These are phyloP conservation scores for Nesoenas mayeri DNA, from an alignment of 2,113 vertebrate species.

Conservation along the genomic window DNA sequence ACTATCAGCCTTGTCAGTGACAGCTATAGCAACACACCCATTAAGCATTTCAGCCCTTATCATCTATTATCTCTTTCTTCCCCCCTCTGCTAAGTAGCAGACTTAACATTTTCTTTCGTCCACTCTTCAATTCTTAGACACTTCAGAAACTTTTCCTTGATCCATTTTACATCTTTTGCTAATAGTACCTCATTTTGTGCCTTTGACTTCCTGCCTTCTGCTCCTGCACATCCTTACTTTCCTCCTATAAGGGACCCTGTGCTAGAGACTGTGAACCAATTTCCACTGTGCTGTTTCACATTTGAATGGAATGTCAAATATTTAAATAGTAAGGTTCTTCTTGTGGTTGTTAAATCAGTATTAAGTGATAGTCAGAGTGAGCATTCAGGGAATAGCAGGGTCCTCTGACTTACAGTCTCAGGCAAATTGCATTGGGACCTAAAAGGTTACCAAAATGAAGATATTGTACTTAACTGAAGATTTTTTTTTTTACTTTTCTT, in stretches of 20 bases:
- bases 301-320: constrained; percentile 56
- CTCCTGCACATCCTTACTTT: not conserved
- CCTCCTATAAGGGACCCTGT: not conserved
- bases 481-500: not conserved
- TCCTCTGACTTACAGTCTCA: not conserved
- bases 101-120: constrained; percentile 30
- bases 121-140: not conserved
- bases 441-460: constrained; percentile 1
- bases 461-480: not conserved
- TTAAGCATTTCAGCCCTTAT: not conserved
- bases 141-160: not conserved
- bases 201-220: constrained; percentile 36
- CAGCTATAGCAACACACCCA: not conserved
- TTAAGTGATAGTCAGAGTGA: constrained; percentile 26
- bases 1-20: not conserved
- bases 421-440: not conserved
- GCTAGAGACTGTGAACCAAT: constrained; percentile 33
- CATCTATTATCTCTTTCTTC: not conserved
- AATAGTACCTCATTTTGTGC: constrained; percentile 1
- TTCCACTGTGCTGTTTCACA: constrained; percentile 48
- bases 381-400: not conserved
- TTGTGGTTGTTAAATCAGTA: constrained; percentile 46
- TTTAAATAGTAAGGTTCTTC: constrained; percentile 54
- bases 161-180: constrained; percentile 30
- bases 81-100: not conserved